Evolutionary conservation across 2,888 invertebrate species (phyloP).

Genomic region (Cephalotes varians): DNA sequence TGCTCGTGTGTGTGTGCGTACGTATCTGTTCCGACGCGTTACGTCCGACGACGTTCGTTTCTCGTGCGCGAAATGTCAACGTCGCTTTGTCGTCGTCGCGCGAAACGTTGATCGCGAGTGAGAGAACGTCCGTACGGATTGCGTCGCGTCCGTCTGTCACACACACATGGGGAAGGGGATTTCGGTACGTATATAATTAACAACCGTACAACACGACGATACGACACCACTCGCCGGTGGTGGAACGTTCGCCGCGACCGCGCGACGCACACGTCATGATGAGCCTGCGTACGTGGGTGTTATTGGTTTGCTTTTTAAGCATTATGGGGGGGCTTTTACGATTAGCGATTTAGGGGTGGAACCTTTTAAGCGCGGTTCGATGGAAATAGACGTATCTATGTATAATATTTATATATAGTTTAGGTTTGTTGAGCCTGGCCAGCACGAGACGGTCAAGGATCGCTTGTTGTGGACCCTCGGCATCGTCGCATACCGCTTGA

Average conservation of each 20-base stretch:
- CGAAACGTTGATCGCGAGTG: constrained; percentile 53
- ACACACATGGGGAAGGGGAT: constrained; percentile 64
- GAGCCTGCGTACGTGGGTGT: constrained; percentile 40
- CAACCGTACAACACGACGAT: constrained; percentile 56
- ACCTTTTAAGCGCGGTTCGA: constrained; percentile 78
- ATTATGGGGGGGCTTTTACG: constrained; percentile 74
- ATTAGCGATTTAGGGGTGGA: constrained; percentile 72
- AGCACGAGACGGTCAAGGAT: constrained; percentile 44
- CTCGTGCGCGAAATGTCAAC: constrained; percentile 54
- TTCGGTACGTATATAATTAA: constrained; percentile 62
- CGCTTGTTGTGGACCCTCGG: not conserved
- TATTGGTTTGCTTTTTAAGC: constrained; percentile 71
- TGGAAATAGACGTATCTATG: constrained; percentile 61
- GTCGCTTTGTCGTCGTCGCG: constrained; percentile 37
- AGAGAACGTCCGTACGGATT: constrained; percentile 64
- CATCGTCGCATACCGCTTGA: constrained; percentile 49
- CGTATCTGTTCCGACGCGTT: constrained; percentile 53
- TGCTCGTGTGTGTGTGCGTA: constrained; percentile 55
- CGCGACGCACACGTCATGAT: constrained; percentile 65
- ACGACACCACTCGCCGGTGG: constrained; percentile 19
- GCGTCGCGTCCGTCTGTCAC: constrained; percentile 54
- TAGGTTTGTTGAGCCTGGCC: constrained; percentile 79
- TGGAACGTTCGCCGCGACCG: constrained; percentile 61
- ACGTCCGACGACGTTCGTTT: constrained; percentile 59
- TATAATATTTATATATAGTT: constrained; percentile 70